These are phyloP conservation scores for Corythoichthys intestinalis DNA, from an alignment of 2,113 vertebrate genomes.

Conservation along the genomic window DNA sequence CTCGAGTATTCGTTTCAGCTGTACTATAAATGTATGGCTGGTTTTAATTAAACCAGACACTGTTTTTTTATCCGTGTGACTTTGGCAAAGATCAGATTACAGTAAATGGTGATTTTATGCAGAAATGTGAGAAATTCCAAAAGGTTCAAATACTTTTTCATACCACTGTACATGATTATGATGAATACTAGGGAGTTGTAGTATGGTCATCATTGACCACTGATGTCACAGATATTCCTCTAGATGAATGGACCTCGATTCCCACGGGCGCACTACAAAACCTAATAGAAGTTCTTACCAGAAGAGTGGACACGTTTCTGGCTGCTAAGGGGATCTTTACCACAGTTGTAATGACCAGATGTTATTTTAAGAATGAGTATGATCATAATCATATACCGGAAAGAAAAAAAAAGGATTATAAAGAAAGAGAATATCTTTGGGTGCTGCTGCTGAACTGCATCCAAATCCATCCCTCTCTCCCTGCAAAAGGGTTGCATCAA, in stretches of 20 bases:
- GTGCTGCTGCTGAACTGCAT: neutral
- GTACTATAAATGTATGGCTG: too few species aligned
- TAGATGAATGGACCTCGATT: neutral
- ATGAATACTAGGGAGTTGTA: too few species aligned
- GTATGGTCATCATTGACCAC: neutral
- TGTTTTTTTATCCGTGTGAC: too few species aligned
- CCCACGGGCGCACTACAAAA: neutral
- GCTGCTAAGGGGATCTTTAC: neutral
- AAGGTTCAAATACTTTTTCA: too few species aligned
- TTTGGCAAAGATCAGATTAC: too few species aligned
- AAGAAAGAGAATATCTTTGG: neutral
- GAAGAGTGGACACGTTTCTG: neutral
- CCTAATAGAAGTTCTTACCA: neutral
- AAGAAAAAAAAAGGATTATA: neutral
- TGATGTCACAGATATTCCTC: neutral
- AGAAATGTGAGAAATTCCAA: too few species aligned
- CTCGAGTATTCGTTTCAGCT: too few species aligned
- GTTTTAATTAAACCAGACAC: too few species aligned
- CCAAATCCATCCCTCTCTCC: conserved; percentile 6
- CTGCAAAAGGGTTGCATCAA: conserved; percentile 55
- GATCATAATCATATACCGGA: neutral
- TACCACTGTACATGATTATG: neutral
- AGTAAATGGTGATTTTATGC: too few species aligned
- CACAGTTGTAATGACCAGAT: neutral
- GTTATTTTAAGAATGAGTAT: conserved; percentile 1